A percentile compares a stretch with the other conserved stretches of the same genome.
Conservation (phyloP, 2,888 invertebrate species). For the Drosophila crucigera region DNA sequence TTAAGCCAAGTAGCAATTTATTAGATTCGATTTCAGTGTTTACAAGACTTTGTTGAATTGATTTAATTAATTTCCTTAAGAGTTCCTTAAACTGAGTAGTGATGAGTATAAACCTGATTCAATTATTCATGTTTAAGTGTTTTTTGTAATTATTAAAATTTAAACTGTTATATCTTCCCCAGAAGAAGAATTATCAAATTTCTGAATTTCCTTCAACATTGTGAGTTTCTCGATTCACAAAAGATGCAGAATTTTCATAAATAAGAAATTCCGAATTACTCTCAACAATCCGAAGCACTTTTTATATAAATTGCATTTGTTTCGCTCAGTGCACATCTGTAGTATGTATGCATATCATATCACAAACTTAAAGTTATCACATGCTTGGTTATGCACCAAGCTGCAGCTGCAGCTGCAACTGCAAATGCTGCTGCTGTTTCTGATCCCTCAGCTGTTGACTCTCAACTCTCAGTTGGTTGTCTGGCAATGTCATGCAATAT, state of each 20-base stretch:
- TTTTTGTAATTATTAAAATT: neutral
- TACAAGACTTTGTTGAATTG: neutral
- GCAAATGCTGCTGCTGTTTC: neutral
- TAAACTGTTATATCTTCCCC: neutral
- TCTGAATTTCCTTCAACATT: neutral
- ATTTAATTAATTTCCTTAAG: neutral
- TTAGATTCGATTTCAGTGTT: neutral
- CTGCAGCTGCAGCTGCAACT: neutral
- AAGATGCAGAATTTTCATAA: too few species aligned
- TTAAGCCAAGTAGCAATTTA: neutral
- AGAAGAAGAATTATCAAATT: neutral
- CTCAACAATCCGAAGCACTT: neutral
- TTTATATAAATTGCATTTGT: neutral
- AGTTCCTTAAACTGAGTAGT: neutral
- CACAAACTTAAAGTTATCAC: constrained; percentile 53
- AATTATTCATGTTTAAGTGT: neutral
- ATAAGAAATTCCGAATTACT: neutral
- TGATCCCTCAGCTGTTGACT: constrained; percentile 14
- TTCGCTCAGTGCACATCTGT: constrained; percentile 22
- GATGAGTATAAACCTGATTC: neutral
- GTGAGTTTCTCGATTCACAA: neutral
- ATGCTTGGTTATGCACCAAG: constrained; percentile 25
- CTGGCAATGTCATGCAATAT: constrained; percentile 68
- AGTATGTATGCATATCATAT: constrained; percentile 59
- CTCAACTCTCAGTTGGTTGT: constrained; percentile 25